Base-by-base conservation (phyloP, 2,113 vertebrate species). In the Aegotheles bennettii region DNA sequence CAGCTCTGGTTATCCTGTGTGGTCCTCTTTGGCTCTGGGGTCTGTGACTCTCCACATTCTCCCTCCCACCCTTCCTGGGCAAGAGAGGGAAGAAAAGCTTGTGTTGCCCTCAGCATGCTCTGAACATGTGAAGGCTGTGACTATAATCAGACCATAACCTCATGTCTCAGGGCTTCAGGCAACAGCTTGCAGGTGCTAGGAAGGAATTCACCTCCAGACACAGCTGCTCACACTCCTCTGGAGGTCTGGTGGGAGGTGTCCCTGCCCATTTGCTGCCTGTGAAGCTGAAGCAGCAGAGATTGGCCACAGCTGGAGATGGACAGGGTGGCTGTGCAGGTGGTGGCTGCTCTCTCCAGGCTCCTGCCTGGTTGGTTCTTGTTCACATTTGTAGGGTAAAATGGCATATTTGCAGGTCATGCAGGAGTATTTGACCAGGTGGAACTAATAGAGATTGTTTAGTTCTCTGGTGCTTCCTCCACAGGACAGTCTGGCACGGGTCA, bases 111-210 rank as follows among this genome's bases (percentile, higher is more conserved):
- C 1, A 59, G 40, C 14, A 3, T 6, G 5, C 57, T 42, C 71
- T 0, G 2, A 42, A 19, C 16, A 1, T 0, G 1, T 11, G 26
- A 5, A 45, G 54, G 3, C 24, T 10, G 20, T 28, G 29, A 60
- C 42, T 10, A 16, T 18, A 50, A 74, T 36, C 26, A 78, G 7
- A 10, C n/a, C n/a, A n/a, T n/a, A n/a, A n/a, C 3, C 68, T 60
- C n/a, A 9, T 9, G 8, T 23, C 71, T 53, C 8, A 5, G 3
- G 40, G 48, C 77, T 84, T 45, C 79, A 64, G 48, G 35, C 75
- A 90, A 90, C 28, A 19, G 20, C 48, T 28, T 13, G 51, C 85
- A 85, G 93, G 83, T 94, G 75, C 57, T 70, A 82, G 82, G 82
- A 50, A 82, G 78, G 69, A 61, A 25, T 81, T 36, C 29, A 43